Base-by-base conservation (phyloP, 2,797 vertebrate genomes). In the Phylloscopus collybita region DNA sequence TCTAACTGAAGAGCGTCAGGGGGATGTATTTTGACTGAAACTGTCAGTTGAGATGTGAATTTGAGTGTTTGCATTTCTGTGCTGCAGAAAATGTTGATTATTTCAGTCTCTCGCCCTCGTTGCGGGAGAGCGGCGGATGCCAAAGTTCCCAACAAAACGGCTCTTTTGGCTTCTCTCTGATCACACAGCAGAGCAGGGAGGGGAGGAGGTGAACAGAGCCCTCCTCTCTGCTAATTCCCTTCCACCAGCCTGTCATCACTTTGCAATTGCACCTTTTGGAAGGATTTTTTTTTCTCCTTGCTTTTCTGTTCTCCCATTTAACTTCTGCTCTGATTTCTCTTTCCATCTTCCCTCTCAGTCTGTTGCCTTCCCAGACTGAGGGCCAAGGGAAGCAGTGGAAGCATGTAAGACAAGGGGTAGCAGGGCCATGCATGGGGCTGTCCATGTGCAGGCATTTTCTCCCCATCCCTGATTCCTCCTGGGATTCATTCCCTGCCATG, bases 21-120 rank as follows among this genome's bases (percentile, higher is more conserved):
- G 80, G 84, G 92, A 75, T 86, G 86, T 95, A 92, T 97, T 97
- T 96, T 96, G 90, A 97, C 96, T 86, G 86, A 36, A 95, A 25
- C 90, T 96, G 94, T 95, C 95, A 94, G 91, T 2, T 51, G 25
- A 49, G 92, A 95, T 25, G 73, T 29, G 95, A 75, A 62, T 95
- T 57, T 51, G 51, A 92, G 70, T 79, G 94, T 95, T 95, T 95
- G 94, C 94, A 84, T 95, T 81, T 92, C 90, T 79, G 90, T 51
- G 81, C 80, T 0, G 1, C 4, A 8, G 92, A 86, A 94, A 96
- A 95, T 86, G 92, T 90, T 95, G 95, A 94, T 91, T 88, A 84
- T 94, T 94, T 95, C 94, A 93, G 94, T 92, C 96, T 95, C 94
- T 96, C 83, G 21, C 94, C 73, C 70, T 72, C 25, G 44, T 29